Evolutionary conservation across 2,888 invertebrate genomes (phyloP).

Genomic region (Amphipoea oculea): DNA sequence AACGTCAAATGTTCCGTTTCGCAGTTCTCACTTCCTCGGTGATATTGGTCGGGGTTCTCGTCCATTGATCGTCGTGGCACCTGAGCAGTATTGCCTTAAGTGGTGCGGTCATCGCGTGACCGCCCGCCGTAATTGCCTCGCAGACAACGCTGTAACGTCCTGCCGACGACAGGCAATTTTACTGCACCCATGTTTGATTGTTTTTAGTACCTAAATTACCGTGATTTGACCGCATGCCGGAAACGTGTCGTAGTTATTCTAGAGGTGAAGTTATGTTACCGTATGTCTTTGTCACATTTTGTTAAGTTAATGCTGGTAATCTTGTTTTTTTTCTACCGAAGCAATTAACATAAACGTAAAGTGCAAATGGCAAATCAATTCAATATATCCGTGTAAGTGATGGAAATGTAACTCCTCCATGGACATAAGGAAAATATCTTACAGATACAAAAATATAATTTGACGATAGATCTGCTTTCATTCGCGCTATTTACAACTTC

Average conservation of each 20-base stretch:
- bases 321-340: background rate
- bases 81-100: constrained; percentile 43
- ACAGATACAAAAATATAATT: background rate
- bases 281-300: constrained; percentile 10
- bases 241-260: constrained; percentile 12
- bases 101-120: constrained; percentile 54
- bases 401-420: background rate
- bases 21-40: background rate
- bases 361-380: no score
- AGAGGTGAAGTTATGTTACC: background rate
- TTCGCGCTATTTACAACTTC: background rate
- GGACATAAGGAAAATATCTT: background rate
- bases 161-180: constrained; percentile 51
- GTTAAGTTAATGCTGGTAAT: background rate
- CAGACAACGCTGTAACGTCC: constrained; percentile 39
- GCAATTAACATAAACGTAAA: no score
- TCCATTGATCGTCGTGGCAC: constrained; percentile 31
- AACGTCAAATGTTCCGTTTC: background rate
- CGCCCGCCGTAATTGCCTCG: constrained; percentile 44
- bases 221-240: constrained; percentile 46
- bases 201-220: constrained; percentile 46
- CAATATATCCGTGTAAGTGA: background rate
- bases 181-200: constrained; percentile 49
- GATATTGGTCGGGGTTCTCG: constrained; percentile 5
- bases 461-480: background rate